These are phyloP conservation scores for Pogonocherus hispidulus DNA, from an alignment of 2,888 invertebrate species.

Conservation along the genomic window DNA sequence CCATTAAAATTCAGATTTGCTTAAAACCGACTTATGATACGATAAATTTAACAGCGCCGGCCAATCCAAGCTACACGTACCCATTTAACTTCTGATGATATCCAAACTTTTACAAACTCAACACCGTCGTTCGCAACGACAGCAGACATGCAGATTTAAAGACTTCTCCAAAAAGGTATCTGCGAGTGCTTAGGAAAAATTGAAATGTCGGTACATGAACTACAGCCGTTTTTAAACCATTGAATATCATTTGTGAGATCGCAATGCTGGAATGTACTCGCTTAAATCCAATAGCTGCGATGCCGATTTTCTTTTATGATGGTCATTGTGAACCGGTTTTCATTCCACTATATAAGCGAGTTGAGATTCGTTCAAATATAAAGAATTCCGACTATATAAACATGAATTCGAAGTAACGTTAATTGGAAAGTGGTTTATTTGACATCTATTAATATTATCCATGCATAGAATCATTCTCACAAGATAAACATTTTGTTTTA, in stretches of 20 bases:
- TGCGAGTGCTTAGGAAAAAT: slow-evolving; percentile 1
- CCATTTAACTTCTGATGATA: slow-evolving; percentile 18
- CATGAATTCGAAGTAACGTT: no score
- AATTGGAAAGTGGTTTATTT: no score
- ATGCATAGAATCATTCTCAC: no score
- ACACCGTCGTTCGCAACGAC: neutral
- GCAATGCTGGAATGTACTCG: slow-evolving; percentile 16
- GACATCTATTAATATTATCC: no score
- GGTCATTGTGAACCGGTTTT: neutral
- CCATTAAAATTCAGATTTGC: slow-evolving; percentile 24
- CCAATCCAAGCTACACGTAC: slow-evolving; percentile 1
- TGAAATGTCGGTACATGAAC: slow-evolving; percentile 15
- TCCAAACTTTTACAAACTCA: slow-evolving; percentile 8
- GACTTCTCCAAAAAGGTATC: neutral
- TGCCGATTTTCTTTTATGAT: slow-evolving; percentile 20
- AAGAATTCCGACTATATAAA: no score
- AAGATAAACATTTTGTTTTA: no score
- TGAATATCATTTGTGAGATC: slow-evolving; percentile 24
- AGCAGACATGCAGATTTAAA: neutral
- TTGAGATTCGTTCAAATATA: no score
- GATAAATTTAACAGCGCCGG: slow-evolving; percentile 10
- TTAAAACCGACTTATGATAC: slow-evolving; percentile 9
- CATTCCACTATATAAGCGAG: no score
- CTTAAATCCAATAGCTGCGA: neutral
- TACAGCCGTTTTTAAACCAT: slow-evolving; percentile 4